These are phyloP conservation scores for Portevinia maculata DNA, from an alignment of 2,888 invertebrate species.

Conservation along the genomic window DNA sequence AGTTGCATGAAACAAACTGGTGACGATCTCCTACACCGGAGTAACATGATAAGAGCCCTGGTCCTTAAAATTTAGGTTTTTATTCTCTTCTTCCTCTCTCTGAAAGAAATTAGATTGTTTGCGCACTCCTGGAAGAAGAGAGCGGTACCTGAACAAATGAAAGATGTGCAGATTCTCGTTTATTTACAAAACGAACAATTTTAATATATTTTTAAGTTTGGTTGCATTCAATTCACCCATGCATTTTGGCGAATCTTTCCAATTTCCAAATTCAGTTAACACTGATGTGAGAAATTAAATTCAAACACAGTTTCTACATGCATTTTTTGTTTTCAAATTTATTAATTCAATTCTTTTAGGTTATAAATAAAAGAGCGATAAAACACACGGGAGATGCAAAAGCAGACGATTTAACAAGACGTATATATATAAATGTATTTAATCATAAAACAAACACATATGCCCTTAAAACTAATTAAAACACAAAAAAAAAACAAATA, in stretches of 20 bases:
- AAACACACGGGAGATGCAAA: conserved; percentile 5
- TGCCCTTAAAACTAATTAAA: conserved; percentile 53
- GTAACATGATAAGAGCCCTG: too few relatives aligned
- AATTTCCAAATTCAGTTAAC: conserved; percentile 19
- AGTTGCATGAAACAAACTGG: too few relatives aligned
- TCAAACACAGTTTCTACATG: conserved; percentile 32
- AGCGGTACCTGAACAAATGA: conserved; percentile 24
- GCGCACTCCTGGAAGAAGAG: not conserved
- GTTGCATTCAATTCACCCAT: not conserved
- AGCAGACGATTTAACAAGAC: conserved; percentile 6
- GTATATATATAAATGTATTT: conserved; percentile 48
- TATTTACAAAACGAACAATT: conserved; percentile 46
- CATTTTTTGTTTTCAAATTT: conserved; percentile 47
- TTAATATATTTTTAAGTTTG: not conserved
- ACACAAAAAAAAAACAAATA: conserved; percentile 51
- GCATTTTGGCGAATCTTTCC: conserved; percentile 18
- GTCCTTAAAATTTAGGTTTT: too few relatives aligned
- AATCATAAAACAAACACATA: conserved; percentile 37
- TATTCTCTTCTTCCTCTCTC: not conserved
- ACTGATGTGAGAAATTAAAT: conserved; percentile 42
- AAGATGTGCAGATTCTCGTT: conserved; percentile 28
- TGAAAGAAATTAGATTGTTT: conserved; percentile 25
- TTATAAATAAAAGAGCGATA: conserved; percentile 17
- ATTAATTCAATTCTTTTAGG: conserved; percentile 17
- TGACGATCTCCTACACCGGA: too few relatives aligned